These are phyloP conservation scores for Caenorhabditis brenneri DNA, from an alignment of 1,140 invertebrate genomes.

Conservation along the genomic window DNA sequence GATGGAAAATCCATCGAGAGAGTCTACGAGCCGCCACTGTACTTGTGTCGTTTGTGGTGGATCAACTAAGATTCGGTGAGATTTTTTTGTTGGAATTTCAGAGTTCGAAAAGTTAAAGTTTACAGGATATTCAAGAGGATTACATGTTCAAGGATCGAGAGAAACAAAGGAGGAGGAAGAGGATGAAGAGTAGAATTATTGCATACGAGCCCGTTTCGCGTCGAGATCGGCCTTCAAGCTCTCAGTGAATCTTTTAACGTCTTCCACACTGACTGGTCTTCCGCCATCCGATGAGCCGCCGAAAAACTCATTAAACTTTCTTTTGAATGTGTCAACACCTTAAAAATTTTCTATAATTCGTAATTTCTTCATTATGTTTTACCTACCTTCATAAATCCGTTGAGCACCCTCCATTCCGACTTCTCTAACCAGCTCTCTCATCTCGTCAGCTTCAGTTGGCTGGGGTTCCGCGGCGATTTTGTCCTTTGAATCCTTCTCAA, in stretches of 20 bases:
- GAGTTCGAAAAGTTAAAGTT: background rate
- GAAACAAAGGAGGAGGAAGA: slow-evolving; percentile 14
- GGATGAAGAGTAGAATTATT: background rate
- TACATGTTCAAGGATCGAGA: slow-evolving; percentile 32
- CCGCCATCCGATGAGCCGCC: background rate
- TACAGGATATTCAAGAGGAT: slow-evolving; percentile 23
- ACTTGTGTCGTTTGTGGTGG: slow-evolving; percentile 55
- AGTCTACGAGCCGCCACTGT: slow-evolving; percentile 53
- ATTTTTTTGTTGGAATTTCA: background rate
- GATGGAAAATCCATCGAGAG: slow-evolving; percentile 54
- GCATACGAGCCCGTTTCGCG: background rate
- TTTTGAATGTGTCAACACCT: slow-evolving; percentile 59
- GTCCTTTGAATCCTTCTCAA: slow-evolving; percentile 45
- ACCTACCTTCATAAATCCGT: slow-evolving; percentile 49
- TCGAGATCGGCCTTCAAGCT: slow-evolving; percentile 46
- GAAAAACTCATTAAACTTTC: slow-evolving; percentile 57
- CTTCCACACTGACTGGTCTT: slow-evolving; percentile 55
- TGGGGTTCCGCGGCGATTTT: background rate
- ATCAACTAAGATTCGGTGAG: slow-evolving; percentile 51
- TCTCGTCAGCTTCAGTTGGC: slow-evolving; percentile 48
- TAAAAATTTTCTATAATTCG: background rate
- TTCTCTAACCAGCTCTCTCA: slow-evolving; percentile 53
- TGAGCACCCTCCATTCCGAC: slow-evolving; percentile 57
- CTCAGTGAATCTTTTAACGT: slow-evolving; percentile 47
- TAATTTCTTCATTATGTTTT: background rate